Evolutionary conservation across 2,888 invertebrate species (phyloP).

Genomic region (Petrolisthes manimaculis): DNA sequence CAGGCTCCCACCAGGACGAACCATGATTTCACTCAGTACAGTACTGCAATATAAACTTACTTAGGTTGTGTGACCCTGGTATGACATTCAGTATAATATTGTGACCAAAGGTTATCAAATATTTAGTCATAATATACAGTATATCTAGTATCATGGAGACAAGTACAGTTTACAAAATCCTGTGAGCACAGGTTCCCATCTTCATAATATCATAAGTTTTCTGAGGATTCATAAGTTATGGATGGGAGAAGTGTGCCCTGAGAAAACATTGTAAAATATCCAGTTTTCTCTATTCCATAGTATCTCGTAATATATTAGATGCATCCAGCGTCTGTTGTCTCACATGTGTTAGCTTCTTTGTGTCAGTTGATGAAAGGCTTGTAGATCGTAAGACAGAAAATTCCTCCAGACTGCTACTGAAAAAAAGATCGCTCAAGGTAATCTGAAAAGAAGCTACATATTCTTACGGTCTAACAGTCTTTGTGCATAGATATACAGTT

Average conservation of each 20-base stretch:
- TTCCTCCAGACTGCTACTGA: not conserved
- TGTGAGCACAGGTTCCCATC: not conserved
- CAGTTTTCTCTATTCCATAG: slow-evolving; percentile 31
- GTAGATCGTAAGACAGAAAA: slow-evolving; percentile 10
- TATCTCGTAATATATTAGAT: slow-evolving; percentile 23
- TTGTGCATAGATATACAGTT: not conserved
- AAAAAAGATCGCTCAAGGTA: not conserved
- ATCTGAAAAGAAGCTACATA: not conserved
- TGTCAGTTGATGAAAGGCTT: slow-evolving; percentile 37
- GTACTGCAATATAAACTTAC: too few relatives aligned
- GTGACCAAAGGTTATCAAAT: too few relatives aligned
- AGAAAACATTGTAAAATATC: not conserved
- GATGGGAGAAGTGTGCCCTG: not conserved
- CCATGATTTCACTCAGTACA: too few relatives aligned
- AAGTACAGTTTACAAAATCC: not conserved
- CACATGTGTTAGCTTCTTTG: slow-evolving; percentile 19
- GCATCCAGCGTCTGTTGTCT: slow-evolving; percentile 18
- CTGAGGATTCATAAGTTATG: not conserved
- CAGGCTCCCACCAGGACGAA: too few relatives aligned
- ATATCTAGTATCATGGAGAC: not conserved
- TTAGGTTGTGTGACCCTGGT: too few relatives aligned
- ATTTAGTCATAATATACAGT: not conserved
- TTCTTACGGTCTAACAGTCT: not conserved
- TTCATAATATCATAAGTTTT: not conserved
- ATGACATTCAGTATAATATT: too few relatives aligned